phyloP scores from a whole-genome alignment of 2,888 invertebrate species.

The Yponomeuta sedellus region DNA sequence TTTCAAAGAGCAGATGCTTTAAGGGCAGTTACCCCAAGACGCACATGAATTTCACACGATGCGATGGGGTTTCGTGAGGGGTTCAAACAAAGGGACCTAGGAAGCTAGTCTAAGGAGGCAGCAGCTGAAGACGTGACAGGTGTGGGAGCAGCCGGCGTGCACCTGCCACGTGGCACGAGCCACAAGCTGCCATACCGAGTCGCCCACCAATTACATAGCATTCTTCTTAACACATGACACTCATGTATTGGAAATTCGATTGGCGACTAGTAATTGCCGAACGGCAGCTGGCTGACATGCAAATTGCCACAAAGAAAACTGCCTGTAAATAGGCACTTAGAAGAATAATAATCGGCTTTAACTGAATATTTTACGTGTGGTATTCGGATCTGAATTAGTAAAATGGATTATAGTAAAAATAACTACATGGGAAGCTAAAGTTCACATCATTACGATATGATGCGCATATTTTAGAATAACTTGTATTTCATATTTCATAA shows the following conservation, averaged over 20 bases:
- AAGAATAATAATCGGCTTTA: neutral
- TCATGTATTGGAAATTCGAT: neutral
- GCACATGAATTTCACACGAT: conserved; percentile 6
- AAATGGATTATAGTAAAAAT: neutral
- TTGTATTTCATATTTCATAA: too few species aligned
- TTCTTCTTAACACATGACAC: conserved; percentile 14
- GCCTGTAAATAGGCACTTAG: neutral
- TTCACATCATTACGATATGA: neutral
- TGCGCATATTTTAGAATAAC: too few species aligned
- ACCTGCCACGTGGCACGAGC: conserved; percentile 63
- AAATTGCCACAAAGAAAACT: neutral
- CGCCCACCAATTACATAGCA: conserved; percentile 16
- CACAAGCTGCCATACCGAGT: conserved; percentile 52
- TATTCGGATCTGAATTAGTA: neutral
- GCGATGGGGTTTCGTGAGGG: conserved; percentile 12
- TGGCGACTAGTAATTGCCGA: neutral
- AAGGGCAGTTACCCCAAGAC: neutral
- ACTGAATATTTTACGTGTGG: neutral
- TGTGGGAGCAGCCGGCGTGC: conserved; percentile 66
- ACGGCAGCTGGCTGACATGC: neutral
- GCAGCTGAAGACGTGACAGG: conserved; percentile 71
- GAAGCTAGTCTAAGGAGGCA: conserved; percentile 11
- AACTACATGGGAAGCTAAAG: neutral
- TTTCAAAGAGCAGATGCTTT: conserved; percentile 6
- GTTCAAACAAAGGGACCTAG: conserved; percentile 41